Evolutionary conservation across 30 jellyfish, hydroid and myxozoan genomes (phyloP), one percentile per base, ranked within the genome.

Genomic region (Cassiopea xamachana): DNA sequence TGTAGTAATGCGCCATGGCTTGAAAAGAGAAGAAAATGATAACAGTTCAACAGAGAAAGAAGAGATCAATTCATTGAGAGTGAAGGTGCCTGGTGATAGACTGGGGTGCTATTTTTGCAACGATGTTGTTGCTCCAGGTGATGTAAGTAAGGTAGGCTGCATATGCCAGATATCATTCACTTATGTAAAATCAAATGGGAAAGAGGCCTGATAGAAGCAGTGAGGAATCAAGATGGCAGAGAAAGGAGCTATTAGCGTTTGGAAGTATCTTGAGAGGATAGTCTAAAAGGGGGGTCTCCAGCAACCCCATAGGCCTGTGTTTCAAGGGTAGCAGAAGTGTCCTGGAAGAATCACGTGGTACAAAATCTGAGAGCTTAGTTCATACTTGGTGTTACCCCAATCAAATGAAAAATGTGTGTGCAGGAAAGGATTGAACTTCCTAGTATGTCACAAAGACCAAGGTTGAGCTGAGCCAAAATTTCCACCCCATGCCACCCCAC

Each of bases 121-220:
- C 76, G 99, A 96, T 78, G 98, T 92, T 48, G 98, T 93, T 55
- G 98, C 98, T 62, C 99, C 99, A 3, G 98, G 98, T 62, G 94
- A 96, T 89, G 99, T 96, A 92, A 79, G 99, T 88, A 87, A 87
- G 94, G 94, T 87, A 87, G 94, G 94, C 94, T 87, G 90, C 94
- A 55, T 48, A 70, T 77, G 89, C 70, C 69, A 5, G 60, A 46
- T 61, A n/a, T 0, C 46, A 27, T 75, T 49, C 84, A 75, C 70
- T 1, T 58, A 75, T 64, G 64, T 3, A 55, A 0, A 6, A 55
- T 55, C 64, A 55, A 10, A 10, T 3, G 64, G 64, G 12, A 55
- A 55, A 6, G 64, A 7, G 12, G 67, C 50, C 17, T 46, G 67
- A 39, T 46, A n/a, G 46, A 76, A 76, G 44, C 67, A 9, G 12